Percentiles rank a stretch among this genome's conserved stretches.
Evolutionary conservation across 2,797 vertebrate species (phyloP).

Genomic region (Eremophila alpestris): DNA sequence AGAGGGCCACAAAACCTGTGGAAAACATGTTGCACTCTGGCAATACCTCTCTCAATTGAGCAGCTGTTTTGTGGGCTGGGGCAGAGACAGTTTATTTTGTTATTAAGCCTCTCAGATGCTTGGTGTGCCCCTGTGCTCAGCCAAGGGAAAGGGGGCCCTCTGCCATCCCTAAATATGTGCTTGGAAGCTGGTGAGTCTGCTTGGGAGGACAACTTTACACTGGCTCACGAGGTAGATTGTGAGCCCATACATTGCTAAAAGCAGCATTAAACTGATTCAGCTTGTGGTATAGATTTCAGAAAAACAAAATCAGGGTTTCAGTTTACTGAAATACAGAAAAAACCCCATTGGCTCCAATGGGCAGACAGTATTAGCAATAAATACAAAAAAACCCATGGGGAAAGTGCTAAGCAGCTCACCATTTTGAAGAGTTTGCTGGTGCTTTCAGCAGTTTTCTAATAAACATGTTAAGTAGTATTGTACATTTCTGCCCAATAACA

Average conservation of each 20-base stretch:
- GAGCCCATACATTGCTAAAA: not conserved
- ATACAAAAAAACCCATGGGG: not conserved
- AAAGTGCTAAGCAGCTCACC: not conserved
- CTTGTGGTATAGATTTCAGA: not conserved
- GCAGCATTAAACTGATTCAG: not conserved
- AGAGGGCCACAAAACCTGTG: not conserved
- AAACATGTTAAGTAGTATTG: not conserved
- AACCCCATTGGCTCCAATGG: not conserved
- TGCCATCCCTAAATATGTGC: not conserved
- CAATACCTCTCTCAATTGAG: not conserved
- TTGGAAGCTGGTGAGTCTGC: not conserved
- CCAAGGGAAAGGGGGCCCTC: not conserved
- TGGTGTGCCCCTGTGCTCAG: not conserved
- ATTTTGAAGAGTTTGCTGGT: not conserved
- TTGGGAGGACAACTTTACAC: not conserved
- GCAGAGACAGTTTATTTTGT: not conserved
- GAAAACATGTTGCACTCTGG: fast-evolving
- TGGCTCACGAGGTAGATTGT: not conserved
- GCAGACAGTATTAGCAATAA: not conserved
- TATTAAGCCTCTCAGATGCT: not conserved
- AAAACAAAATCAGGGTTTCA: not conserved
- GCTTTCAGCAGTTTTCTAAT: not conserved
- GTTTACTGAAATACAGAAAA: not conserved
- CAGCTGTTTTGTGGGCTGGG: constrained; percentile 1
- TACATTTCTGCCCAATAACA: not conserved